A percentile compares a stretch with the other conserved stretches of the same genome.
Conservation (phyloP, 2,888 invertebrate genomes). For the Netelia virgata region DNA sequence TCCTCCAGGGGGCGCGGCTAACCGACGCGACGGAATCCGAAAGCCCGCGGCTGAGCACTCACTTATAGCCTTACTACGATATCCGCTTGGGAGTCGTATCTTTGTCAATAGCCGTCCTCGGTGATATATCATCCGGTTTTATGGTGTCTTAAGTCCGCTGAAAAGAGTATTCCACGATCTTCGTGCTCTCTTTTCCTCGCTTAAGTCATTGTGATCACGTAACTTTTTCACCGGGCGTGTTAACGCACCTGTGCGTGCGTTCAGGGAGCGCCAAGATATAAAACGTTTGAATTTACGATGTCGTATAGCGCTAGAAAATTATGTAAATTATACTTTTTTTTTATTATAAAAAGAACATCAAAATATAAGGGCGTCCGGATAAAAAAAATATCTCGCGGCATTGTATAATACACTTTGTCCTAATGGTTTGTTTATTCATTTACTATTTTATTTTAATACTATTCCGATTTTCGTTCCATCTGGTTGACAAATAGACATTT, state of each 20-base stretch:
- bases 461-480: background rate
- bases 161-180: slow-evolving; percentile 59
- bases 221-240: slow-evolving; percentile 32
- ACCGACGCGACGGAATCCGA: slow-evolving; percentile 66
- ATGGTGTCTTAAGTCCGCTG: slow-evolving; percentile 79
- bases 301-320: background rate
- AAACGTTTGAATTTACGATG: slow-evolving; percentile 29
- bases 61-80: slow-evolving; percentile 79
- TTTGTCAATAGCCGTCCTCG: slow-evolving; percentile 80
- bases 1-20: slow-evolving; percentile 66
- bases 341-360: background rate
- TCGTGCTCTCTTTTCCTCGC: slow-evolving; percentile 18
- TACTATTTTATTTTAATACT: background rate
- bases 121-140: slow-evolving; percentile 81
- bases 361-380: too few relatives aligned
- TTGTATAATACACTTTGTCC: too few relatives aligned
- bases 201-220: slow-evolving; percentile 46
- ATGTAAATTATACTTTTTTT: background rate
- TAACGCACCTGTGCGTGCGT: slow-evolving; percentile 15
- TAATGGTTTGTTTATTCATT: background rate
- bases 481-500: background rate
- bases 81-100: slow-evolving; percentile 80
- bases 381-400: too few relatives aligned
- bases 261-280: background rate
- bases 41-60: slow-evolving; percentile 78